Conservation (phyloP, 92 coral and sea anemone species). For the Zoanthus sociatus region DNA sequence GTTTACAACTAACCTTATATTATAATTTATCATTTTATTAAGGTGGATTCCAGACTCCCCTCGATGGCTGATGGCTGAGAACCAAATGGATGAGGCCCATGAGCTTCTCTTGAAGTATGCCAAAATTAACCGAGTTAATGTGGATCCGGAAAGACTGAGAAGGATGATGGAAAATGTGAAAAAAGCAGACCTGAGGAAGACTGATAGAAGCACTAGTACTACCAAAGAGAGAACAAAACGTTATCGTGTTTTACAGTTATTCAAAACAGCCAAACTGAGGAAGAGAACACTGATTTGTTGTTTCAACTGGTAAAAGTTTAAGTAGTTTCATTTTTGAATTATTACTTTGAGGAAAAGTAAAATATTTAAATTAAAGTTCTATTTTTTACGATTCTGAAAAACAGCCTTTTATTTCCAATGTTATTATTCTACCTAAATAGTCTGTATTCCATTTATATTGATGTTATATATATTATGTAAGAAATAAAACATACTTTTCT, state of each 20-base stretch:
- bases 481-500: too few relatives aligned
- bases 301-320: conserved; percentile 70
- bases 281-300: conserved; percentile 73
- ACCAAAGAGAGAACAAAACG: neutral
- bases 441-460: too few relatives aligned
- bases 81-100: conserved; percentile 77
- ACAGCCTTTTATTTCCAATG: too few relatives aligned
- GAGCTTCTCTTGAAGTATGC: conserved; percentile 67
- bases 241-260: conserved; percentile 57
- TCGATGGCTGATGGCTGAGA: conserved; percentile 82
- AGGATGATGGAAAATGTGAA: conserved; percentile 65
- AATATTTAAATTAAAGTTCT: neutral
- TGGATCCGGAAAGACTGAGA: conserved; percentile 56
- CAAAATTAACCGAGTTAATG: conserved; percentile 65
- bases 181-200: conserved; percentile 55
- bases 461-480: too few relatives aligned
- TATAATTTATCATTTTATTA: neutral
- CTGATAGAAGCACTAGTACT: conserved; percentile 8
- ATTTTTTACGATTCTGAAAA: neutral
- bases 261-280: conserved; percentile 72
- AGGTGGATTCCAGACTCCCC: conserved; percentile 87
- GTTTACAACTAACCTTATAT: too few relatives aligned
- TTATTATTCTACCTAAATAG: too few relatives aligned
- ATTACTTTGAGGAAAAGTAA: neutral
- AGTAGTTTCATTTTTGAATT: neutral